Evolutionary conservation across 2,113 vertebrate species (phyloP), one percentile per base, ranked within the genome.

Genomic region (Gorsachius goisagi): DNA sequence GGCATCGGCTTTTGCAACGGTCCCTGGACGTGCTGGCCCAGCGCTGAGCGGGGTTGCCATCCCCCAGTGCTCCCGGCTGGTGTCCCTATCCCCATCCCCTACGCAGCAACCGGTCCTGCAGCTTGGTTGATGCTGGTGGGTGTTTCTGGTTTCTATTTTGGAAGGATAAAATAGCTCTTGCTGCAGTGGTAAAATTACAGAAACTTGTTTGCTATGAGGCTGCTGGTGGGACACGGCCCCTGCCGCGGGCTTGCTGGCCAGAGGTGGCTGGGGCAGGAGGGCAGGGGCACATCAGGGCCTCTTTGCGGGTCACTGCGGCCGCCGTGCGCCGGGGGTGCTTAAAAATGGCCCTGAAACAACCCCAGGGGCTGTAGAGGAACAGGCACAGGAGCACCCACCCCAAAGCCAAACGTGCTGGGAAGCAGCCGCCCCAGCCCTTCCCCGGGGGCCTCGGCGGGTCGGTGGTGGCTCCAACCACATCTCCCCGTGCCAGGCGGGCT

Each of bases 1-100:
- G 76, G 6, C 30, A 58, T 12, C 85, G 68, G 24, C 21, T 52
- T 23, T 53, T 2, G 1, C 16, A 5, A 47, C 63, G 62, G 56
- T 80, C 63, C 16, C 63, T n/a, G 44, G 67, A 32, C 23, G 17
- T 17, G 27, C 30, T 3, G 21, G 35, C 11, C 9, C 17, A 1
- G 58, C 1, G 1, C 39, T 35, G 49, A 9, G 56, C 1, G 0
- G 39, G n/a, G 32, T 32, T 55, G 71, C 24, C 76, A n/a, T 20
- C 39, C 56, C 62, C 23, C 1, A 0, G 39, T 9, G 41, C 11
- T 33, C 55, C 35, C 1, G 2, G 45, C n/a, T 1, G 0, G 9
- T 24, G 62, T 60, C 49, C 37, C 71, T 39, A 24, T 35, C 45
- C 41, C 58, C 0, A 6, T 32, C 30, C 52, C 50, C 7, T 26